Evolutionary conservation across 2,797 vertebrate genomes (phyloP).

Genomic region (Chaunax sp.): DNA sequence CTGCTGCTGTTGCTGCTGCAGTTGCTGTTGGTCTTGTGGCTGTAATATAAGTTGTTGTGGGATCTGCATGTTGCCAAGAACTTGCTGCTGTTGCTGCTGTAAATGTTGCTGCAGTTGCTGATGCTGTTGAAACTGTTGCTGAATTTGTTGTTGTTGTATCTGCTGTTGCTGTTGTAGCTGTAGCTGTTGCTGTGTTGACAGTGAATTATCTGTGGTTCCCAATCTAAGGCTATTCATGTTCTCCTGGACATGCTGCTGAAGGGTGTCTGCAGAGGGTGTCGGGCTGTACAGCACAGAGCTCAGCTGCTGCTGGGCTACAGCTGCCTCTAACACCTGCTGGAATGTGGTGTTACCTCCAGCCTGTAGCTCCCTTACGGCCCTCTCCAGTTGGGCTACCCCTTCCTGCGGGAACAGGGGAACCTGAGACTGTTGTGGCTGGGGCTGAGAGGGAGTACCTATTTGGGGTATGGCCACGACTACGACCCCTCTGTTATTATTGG

Average conservation of each 20-base stretch:
- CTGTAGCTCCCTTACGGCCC: conserved; percentile 93
- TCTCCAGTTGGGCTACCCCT: conserved; percentile 92
- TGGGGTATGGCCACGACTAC: conserved; percentile 89
- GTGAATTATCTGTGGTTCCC: conserved; percentile 87
- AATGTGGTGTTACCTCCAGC: conserved; percentile 85
- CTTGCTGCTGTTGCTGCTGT: conserved; percentile 82
- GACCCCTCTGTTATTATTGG: conserved; percentile 76
- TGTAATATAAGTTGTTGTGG: conserved; percentile 82
- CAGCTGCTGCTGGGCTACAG: conserved; percentile 89
- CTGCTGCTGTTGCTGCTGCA: conserved; percentile 60
- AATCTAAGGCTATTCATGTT: conserved; percentile 94
- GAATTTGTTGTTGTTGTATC: conserved; percentile 57
- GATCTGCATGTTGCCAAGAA: conserved; percentile 74
- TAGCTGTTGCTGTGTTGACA: conserved; percentile 77
- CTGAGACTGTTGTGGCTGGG: conserved; percentile 76
- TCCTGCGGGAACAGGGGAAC: conserved; percentile 90
- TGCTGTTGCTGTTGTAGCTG: conserved; percentile 82
- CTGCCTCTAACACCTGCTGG: conserved; percentile 91
- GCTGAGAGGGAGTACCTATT: conserved; percentile 82
- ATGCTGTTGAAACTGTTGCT: conserved; percentile 63
- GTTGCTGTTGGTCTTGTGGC: conserved; percentile 64
- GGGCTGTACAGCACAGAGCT: conserved; percentile 94
- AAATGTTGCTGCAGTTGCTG: conserved; percentile 70
- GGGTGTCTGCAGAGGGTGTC: conserved; percentile 87
- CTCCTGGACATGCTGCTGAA: conserved; percentile 91